Conservation (phyloP, 1,140 invertebrate species). For the Bombus turneri region DNA sequence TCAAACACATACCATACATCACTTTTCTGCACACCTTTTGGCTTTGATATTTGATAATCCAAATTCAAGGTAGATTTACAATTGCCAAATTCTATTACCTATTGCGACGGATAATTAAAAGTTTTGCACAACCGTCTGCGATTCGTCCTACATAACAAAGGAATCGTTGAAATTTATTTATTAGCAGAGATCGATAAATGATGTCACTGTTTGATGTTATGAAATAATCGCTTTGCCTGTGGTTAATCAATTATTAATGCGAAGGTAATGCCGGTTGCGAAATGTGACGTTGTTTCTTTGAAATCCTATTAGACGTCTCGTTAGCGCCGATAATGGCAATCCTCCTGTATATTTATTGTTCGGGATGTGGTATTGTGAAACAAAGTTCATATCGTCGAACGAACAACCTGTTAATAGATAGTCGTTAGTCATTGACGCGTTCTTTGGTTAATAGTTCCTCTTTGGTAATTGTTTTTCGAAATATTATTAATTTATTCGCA, state of each 20-base stretch:
- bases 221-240: not conserved
- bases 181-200: not conserved
- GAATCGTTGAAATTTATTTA: not conserved
- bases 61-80: too few relatives aligned
- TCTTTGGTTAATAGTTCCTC: not conserved
- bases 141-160: not conserved
- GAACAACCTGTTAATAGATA: not conserved
- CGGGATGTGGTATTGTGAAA: not conserved
- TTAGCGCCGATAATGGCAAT: not conserved
- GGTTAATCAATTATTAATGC: conserved; percentile 38
- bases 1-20: too few relatives aligned
- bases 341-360: not conserved
- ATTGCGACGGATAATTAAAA: too few relatives aligned
- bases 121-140: not conserved
- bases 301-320: conserved; percentile 34
- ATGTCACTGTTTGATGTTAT: not conserved
- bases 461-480: not conserved
- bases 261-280: conserved; percentile 8
- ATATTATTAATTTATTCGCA: not conserved
- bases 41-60: too few relatives aligned
- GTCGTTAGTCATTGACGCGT: not conserved
- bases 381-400: not conserved
- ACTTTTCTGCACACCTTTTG: too few relatives aligned
- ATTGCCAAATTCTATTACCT: too few relatives aligned
- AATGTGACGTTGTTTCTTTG: conserved; percentile 12